phyloP scores from a whole-genome alignment of 2,888 invertebrate genomes.

The Phengaris alcon region DNA sequence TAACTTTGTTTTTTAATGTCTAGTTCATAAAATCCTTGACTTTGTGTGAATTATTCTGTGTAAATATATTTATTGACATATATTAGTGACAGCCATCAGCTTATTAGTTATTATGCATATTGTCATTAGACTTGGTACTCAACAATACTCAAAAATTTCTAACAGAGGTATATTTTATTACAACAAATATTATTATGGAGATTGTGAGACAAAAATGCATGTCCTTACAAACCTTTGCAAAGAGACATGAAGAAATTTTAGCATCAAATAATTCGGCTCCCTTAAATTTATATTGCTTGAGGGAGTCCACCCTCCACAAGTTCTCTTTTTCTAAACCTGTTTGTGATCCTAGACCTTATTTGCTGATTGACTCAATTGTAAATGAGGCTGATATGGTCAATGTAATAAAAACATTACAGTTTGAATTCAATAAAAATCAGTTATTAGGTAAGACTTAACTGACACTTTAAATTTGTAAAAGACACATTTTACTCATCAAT shows the following conservation, averaged over 20 bases:
- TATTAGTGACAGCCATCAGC: too few species aligned
- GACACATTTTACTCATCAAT: too few species aligned
- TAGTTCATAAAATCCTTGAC: neutral
- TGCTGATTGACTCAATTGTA: constrained; percentile 55
- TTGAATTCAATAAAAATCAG: constrained; percentile 43
- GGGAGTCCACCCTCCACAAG: constrained; percentile 50
- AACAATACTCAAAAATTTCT: neutral
- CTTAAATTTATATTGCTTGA: constrained; percentile 59
- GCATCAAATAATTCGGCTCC: constrained; percentile 61
- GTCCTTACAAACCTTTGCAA: constrained; percentile 46
- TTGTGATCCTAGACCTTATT: constrained; percentile 45
- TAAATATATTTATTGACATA: neutral
- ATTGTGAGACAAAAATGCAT: constrained; percentile 43
- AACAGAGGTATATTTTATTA: neutral
- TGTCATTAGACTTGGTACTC: neutral
- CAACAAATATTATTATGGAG: neutral
- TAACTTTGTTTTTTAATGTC: neutral
- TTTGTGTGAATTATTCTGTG: neutral
- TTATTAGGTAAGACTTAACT: neutral
- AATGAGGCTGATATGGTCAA: constrained; percentile 53
- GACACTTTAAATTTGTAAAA: constrained; percentile 42
- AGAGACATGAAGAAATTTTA: constrained; percentile 39
- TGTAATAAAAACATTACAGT: constrained; percentile 54
- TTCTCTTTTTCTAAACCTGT: constrained; percentile 58
- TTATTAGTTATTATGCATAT: too few species aligned